Evolutionary conservation across 2,113 vertebrate genomes (phyloP).

Genomic region (Cheirogaleus medius): DNA sequence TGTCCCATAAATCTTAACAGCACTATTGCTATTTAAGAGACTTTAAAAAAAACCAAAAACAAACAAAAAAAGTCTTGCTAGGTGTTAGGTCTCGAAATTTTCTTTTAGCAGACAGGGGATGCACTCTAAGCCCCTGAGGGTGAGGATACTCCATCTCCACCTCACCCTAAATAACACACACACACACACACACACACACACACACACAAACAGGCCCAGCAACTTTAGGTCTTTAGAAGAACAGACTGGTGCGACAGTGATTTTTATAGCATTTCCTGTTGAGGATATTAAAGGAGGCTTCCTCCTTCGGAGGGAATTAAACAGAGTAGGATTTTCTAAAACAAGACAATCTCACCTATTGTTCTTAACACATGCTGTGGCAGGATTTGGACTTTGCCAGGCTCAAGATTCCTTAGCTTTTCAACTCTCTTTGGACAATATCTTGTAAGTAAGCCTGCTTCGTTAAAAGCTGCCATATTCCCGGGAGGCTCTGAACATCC

Average conservation of each 20-base stretch:
- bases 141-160: neutral
- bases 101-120: constrained; percentile 29
- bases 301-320: neutral
- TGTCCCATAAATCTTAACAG: constrained; percentile 54
- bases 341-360: constrained; percentile 75
- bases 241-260: neutral
- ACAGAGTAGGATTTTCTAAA: neutral
- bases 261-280: neutral
- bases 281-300: neutral
- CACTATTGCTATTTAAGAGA: constrained; percentile 3
- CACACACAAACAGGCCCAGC: neutral
- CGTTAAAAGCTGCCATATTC: constrained; percentile 40
- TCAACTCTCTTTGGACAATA: constrained; percentile 35
- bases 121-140: neutral
- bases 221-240: neutral
- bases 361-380: neutral
- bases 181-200: neutral
- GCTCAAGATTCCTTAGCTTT: constrained; percentile 57
- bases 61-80: neutral
- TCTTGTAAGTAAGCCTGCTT: constrained; percentile 53
- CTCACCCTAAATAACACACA: neutral
- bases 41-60: neutral
- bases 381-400: constrained; percentile 46
- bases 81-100: constrained; percentile 55
- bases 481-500: constrained; percentile 44